Evolutionary conservation across 2,797 vertebrate genomes (phyloP), one percentile per base, ranked within the genome.

Genomic region (Pelobates cultripes): DNA sequence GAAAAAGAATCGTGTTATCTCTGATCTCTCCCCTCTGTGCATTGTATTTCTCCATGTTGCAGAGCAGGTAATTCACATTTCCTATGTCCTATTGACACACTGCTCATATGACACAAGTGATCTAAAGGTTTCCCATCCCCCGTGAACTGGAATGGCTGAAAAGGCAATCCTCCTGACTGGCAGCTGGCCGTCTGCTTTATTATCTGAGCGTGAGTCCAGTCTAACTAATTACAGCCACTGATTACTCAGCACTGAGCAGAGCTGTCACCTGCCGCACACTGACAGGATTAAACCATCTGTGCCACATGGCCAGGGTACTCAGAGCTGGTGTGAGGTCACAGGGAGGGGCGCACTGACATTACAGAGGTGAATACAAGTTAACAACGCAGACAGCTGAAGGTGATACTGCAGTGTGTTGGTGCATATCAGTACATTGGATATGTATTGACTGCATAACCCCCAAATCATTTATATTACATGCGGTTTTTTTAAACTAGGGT

Each of bases 271-370:
- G 94, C 93, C 91, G 90, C 87, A 86, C 88, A 87, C 92, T 93
- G 94, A 95, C 93, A 92, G 94, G 93, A 94, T 93, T 88, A 92
- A 93, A 92, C 95, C 95, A 97, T 97, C 95, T 98, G 96, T 95
- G 92, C 94, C 91, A 91, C 90, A 92, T 92, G 91, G 91, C 90
- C 90, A 83, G 86, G 88, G 89, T 89, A 91, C 85, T 86, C 88
- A 88, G 87, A 90, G 86, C 87, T 91, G 87, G 79, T 87, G 74
- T 89, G 88, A 91, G 92, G 91, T 93, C 89, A 89, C 81, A 85
- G 81, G 87, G 87, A 89, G 87, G 89, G 90, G 87, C 87, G 89
- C 90, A 89, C 71, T 87, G 86, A 84, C 87, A 88, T 91, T 92
- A 92, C 86, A 87, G 88, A 89, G 90, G 90, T 90, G 91, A 88